A percentile compares a stretch with the other conserved stretches of the same genome.
Conservation (phyloP, 2,888 invertebrate genomes). For the Napeogenes sylphis region DNA sequence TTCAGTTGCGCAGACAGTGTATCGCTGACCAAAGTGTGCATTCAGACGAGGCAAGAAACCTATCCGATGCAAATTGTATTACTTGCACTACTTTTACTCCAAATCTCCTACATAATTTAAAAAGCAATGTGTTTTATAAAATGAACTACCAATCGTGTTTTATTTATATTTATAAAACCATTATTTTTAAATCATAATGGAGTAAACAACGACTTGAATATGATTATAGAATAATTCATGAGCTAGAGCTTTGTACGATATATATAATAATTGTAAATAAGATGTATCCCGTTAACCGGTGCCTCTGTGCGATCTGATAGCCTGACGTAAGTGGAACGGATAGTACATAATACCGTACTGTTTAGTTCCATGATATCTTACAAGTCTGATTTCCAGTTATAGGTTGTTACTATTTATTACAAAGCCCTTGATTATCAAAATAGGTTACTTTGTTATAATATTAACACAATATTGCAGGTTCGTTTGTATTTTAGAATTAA, state of each 20-base stretch:
- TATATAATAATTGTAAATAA: conserved; percentile 39
- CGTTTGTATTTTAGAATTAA: too few relatives aligned
- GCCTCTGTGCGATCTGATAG: conserved; percentile 41
- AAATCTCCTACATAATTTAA: conserved; percentile 1
- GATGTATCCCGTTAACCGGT: conserved; percentile 34
- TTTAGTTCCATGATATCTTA: conserved; percentile 30
- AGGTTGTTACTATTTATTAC: background rate
- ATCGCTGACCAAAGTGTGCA: conserved; percentile 83
- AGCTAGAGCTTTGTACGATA: conserved; percentile 19
- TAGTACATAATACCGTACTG: conserved; percentile 47
- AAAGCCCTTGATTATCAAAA: background rate
- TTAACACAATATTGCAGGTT: too few relatives aligned
- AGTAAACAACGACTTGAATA: conserved; percentile 25
- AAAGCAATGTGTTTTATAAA: conserved; percentile 5
- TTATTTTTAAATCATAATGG: conserved; percentile 18
- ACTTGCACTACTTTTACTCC: background rate
- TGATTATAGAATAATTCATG: conserved; percentile 34
- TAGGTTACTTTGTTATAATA: background rate
- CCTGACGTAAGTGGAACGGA: conserved; percentile 45
- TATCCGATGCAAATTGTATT: conserved; percentile 37
- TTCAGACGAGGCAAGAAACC: conserved; percentile 83
- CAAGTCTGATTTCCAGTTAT: conserved; percentile 24
- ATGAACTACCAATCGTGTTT: conserved; percentile 9
- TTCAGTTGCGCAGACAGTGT: conserved; percentile 83
- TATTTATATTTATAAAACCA: conserved; percentile 9